phyloP scores from a whole-genome alignment of 2,797 vertebrate genomes.

The Arctocebus calabarensis region DNA sequence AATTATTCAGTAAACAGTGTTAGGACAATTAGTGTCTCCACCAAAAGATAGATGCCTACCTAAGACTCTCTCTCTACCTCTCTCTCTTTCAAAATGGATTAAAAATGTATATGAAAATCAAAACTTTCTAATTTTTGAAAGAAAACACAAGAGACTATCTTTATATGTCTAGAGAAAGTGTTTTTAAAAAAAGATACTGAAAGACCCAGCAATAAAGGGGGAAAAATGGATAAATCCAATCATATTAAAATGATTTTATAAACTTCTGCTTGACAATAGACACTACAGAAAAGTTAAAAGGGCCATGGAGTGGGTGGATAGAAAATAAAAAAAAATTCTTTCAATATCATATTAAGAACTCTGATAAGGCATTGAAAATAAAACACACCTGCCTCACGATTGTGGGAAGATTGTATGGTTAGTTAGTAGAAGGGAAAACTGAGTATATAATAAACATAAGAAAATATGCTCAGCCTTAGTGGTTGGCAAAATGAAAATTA shows the following conservation, averaged over 20 bases:
- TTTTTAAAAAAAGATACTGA: background rate
- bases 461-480: background rate
- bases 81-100: background rate
- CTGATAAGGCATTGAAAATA: background rate
- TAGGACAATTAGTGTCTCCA: background rate
- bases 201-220: background rate
- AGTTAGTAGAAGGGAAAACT: background rate
- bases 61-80: background rate
- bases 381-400: background rate
- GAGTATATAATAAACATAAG: background rate
- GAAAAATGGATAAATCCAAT: background rate
- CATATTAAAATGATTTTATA: background rate
- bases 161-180: background rate
- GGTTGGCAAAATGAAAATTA: background rate
- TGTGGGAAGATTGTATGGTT: background rate
- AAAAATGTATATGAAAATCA: background rate
- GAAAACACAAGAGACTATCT: background rate
- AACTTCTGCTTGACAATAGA: background rate
- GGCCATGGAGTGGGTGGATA: background rate
- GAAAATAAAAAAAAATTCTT: background rate
- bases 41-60: background rate
- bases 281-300: background rate
- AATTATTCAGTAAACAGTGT: background rate
- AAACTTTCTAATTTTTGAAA: slow-evolving; percentile 11
- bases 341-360: background rate